A percentile compares a stretch with the other conserved stretches of the same genome.
Conservation (phyloP, 2,113 vertebrate species). For the Proterorhinus semilunaris region DNA sequence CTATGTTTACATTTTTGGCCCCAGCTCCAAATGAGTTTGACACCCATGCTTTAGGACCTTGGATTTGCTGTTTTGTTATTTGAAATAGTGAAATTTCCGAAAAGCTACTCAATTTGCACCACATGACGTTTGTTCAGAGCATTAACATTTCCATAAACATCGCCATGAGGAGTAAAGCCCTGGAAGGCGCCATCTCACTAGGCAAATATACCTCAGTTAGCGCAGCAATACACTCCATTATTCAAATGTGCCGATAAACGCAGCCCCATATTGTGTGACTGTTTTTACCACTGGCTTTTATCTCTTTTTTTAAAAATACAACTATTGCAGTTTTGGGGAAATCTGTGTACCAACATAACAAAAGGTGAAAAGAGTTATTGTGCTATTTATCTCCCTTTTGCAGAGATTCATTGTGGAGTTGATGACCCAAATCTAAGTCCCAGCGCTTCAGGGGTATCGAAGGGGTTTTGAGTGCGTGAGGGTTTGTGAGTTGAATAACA, state of each 20-base stretch:
- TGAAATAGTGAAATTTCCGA: no score
- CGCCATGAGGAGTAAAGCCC: conserved; percentile 19
- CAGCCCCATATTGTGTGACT: neutral
- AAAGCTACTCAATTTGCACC: neutral
- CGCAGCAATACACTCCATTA: conserved; percentile 29
- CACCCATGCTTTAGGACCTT: no score
- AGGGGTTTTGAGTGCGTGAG: conserved; percentile 8
- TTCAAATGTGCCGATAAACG: conserved; percentile 28
- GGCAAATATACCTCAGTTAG: conserved; percentile 10
- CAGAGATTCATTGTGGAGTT: conserved; percentile 33
- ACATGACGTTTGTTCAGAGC: conserved; percentile 30
- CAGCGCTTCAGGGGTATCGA: conserved; percentile 14
- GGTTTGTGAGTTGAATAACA: conserved; percentile 10
- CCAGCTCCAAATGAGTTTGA: no score
- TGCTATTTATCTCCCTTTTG: conserved; percentile 34
- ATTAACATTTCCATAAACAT: conserved; percentile 16
- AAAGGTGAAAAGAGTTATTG: conserved; percentile 35
- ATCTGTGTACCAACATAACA: conserved; percentile 29
- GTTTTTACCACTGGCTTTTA: conserved; percentile 9
- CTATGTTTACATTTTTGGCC: no score
- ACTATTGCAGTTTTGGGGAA: conserved; percentile 13
- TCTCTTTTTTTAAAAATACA: neutral
- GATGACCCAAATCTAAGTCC: conserved; percentile 36
- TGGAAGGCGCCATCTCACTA: conserved; percentile 18
- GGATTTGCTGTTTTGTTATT: no score